Evolutionary conservation across 2,797 vertebrate genomes (phyloP).

Genomic region (Pipistrellus nathusii): DNA sequence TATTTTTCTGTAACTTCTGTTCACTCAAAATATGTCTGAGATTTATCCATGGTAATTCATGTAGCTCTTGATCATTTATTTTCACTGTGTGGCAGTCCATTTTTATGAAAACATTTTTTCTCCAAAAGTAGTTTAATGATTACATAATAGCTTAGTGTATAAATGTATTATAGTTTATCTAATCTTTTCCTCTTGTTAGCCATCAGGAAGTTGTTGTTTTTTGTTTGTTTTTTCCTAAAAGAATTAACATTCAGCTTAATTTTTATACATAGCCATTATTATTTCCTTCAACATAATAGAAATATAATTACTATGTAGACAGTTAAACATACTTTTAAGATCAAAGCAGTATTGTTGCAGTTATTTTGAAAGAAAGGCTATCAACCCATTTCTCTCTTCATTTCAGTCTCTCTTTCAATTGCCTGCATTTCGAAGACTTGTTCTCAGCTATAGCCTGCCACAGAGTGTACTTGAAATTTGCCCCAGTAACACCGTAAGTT

Average conservation of each 20-base stretch:
- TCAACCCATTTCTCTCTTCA: constrained; percentile 42
- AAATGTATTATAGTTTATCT: not conserved
- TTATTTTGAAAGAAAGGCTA: constrained; percentile 35
- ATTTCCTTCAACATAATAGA: constrained; percentile 5
- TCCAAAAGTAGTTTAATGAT: not conserved
- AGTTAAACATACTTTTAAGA: not conserved
- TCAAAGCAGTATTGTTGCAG: not conserved
- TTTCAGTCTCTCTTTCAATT: constrained; percentile 97
- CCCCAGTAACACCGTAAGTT: constrained; percentile 93
- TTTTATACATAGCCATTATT: not conserved
- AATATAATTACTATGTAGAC: not conserved
- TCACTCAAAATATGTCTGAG: not conserved
- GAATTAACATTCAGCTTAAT: not conserved
- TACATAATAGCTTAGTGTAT: not conserved
- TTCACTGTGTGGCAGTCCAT: not conserved
- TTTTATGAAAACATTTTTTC: not conserved
- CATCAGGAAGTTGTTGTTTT: not conserved
- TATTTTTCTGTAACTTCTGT: not conserved
- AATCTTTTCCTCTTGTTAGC: not conserved
- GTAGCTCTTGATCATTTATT: not conserved
- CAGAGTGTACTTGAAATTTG: constrained; percentile 92
- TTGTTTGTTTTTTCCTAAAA: not conserved
- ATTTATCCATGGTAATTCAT: not conserved
- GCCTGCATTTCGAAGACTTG: constrained; percentile 95
- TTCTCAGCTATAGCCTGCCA: constrained; percentile 94